Conservation (phyloP, 2,888 invertebrate species). For the Trichopria drosophilae region DNA sequence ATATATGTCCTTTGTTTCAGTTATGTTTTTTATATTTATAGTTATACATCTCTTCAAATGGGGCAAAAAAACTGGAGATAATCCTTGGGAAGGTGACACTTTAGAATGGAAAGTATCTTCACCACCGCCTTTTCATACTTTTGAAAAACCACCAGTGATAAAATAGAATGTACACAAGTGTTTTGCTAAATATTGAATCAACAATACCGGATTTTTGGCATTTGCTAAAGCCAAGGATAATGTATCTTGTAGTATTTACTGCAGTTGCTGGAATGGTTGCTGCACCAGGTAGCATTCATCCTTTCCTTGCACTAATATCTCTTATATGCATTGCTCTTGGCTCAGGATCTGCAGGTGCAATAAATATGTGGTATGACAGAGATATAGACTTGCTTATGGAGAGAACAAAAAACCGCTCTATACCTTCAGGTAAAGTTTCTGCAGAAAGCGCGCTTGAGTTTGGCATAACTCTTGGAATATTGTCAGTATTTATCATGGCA, state of each 20-base stretch:
- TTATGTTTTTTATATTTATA: conserved; percentile 65
- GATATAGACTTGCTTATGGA: conserved; percentile 14
- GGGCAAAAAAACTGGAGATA: conserved; percentile 16
- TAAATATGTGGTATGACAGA: conserved; percentile 16
- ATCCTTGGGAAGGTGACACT: conserved; percentile 20
- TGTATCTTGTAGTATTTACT: conserved; percentile 20
- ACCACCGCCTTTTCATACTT: conserved; percentile 18
- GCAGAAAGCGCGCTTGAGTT: conserved; percentile 11
- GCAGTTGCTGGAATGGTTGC: conserved; percentile 15
- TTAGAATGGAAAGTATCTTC: conserved; percentile 18
- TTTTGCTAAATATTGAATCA: conserved; percentile 21
- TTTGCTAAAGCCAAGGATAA: conserved; percentile 19
- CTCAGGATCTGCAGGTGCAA: conserved; percentile 15
- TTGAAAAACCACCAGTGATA: conserved; percentile 14
- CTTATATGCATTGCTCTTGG: conserved; percentile 15
- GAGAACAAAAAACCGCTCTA: conserved; percentile 14
- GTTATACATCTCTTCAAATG: conserved; percentile 19
- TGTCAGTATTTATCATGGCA: conserved; percentile 22
- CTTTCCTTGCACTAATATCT: conserved; percentile 16
- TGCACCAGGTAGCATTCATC: conserved; percentile 16
- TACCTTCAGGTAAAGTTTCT: conserved; percentile 5
- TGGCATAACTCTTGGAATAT: conserved; percentile 17
- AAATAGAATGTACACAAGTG: conserved; percentile 22
- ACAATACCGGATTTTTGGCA: conserved; percentile 22
- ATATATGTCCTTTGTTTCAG: conserved; percentile 64